Evolutionary conservation across 2,113 vertebrate species (phyloP).

Genomic region (Brachyistius frenatus): DNA sequence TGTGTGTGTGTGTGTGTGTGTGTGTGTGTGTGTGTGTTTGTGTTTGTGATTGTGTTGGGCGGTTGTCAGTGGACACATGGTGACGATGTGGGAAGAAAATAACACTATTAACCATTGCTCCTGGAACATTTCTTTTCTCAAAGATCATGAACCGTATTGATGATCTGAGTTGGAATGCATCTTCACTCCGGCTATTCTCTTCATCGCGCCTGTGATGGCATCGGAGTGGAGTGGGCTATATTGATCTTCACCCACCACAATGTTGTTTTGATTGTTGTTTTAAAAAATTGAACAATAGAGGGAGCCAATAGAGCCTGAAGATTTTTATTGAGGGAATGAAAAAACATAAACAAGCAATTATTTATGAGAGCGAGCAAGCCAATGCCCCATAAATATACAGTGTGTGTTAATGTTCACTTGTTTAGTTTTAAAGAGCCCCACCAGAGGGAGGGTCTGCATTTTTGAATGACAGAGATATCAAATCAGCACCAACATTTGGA

Average conservation of each 20-base stretch:
- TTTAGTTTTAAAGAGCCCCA: constrained; percentile 31
- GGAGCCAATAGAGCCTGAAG: constrained; percentile 68
- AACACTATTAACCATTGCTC: constrained; percentile 81
- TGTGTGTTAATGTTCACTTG: constrained; percentile 48
- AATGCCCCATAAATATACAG: constrained; percentile 47
- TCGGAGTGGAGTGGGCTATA: constrained; percentile 56
- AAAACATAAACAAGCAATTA: constrained; percentile 80
- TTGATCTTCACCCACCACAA: constrained; percentile 70
- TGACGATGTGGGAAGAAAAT: constrained; percentile 67
- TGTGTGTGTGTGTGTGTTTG: constrained; percentile 30
- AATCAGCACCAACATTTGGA: background rate
- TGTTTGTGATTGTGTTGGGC: background rate
- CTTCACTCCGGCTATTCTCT: constrained; percentile 69
- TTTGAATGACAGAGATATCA: constrained; percentile 16
- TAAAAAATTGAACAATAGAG: constrained; percentile 79
- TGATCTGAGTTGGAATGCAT: constrained; percentile 74
- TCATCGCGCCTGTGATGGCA: constrained; percentile 49
- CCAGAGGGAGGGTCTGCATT: constrained; percentile 4
- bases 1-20: constrained; percentile 25
- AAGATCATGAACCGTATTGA: constrained; percentile 83
- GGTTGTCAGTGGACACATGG: constrained; percentile 29
- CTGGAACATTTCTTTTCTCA: constrained; percentile 78
- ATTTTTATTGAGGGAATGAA: constrained; percentile 62
- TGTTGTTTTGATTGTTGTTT: constrained; percentile 76
- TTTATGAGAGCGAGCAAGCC: constrained; percentile 66